These are phyloP conservation scores for Aptenodytes patagonicus DNA, from an alignment of 2,113 vertebrate genomes.

Conservation along the genomic window DNA sequence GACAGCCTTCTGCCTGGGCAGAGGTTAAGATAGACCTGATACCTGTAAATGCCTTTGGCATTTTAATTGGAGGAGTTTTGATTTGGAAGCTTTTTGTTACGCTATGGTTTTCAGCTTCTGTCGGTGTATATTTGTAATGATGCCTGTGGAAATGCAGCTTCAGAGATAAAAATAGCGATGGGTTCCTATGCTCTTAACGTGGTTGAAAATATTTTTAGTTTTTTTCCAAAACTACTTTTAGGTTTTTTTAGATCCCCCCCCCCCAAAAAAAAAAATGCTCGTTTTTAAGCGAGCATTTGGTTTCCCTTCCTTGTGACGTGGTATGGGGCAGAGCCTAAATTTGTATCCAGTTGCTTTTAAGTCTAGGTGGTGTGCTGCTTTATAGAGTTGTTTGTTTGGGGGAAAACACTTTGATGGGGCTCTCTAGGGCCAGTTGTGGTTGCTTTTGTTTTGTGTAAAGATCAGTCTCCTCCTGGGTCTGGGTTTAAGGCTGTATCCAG, in stretches of 20 bases:
- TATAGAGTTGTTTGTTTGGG: slow-evolving; percentile 32
- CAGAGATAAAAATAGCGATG: not conserved
- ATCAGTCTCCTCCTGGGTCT: not conserved
- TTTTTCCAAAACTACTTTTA: not conserved
- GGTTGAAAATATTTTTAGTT: not conserved
- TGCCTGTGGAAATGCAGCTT: not conserved
- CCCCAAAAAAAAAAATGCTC: not conserved
- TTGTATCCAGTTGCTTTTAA: not conserved
- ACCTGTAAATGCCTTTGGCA: not conserved
- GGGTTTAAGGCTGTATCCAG: not conserved
- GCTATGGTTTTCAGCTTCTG: not conserved
- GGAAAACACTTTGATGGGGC: slow-evolving; percentile 32
- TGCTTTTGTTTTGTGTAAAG: slow-evolving; percentile 52
- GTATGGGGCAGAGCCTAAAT: not conserved
- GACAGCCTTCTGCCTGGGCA: not conserved
- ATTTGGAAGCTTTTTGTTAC: not conserved
- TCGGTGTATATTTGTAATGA: not conserved
- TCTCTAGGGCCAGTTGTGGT: not conserved
- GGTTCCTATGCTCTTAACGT: not conserved
- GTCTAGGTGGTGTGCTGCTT: not conserved
- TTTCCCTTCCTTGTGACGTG: not conserved
- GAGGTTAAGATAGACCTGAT: not conserved
- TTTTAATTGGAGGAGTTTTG: not conserved
- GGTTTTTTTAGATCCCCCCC: not conserved
- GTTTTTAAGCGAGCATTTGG: not conserved